Evolutionary conservation across 2,797 vertebrate genomes (phyloP).

Genomic region (Meriones psammophilus): DNA sequence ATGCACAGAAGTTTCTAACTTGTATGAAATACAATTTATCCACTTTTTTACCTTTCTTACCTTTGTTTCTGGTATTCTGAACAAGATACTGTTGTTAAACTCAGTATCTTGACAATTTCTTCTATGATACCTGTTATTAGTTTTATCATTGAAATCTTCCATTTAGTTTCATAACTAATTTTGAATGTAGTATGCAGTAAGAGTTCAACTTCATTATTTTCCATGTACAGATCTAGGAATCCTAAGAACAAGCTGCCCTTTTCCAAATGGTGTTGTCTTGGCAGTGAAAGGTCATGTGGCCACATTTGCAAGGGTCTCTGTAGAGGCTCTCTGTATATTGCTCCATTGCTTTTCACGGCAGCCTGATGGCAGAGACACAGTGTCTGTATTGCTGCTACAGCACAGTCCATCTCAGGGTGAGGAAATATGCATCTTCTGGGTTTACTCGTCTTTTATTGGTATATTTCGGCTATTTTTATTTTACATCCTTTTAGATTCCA

Average conservation of each 20-base stretch:
- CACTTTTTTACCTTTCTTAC: background rate
- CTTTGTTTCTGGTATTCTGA: background rate
- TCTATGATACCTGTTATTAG: background rate
- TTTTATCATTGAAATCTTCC: background rate
- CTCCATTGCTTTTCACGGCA: too few relatives aligned
- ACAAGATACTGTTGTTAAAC: background rate
- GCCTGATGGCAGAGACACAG: background rate
- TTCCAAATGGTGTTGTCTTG: background rate
- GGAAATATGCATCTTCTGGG: background rate
- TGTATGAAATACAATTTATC: background rate
- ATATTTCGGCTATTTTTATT: background rate
- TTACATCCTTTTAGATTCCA: background rate
- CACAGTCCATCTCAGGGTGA: background rate
- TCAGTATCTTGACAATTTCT: background rate
- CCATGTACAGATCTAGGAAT: background rate
- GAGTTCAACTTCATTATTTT: background rate
- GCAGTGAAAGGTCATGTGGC: background rate
- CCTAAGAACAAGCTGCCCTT: background rate
- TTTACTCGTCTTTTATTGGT: background rate
- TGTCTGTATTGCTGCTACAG: background rate
- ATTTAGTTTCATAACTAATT: background rate
- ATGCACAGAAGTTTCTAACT: background rate
- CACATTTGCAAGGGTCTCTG: background rate
- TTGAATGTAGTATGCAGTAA: background rate
- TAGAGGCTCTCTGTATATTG: background rate